Percentiles rank a stretch among this genome's conserved stretches.
These are phyloP conservation scores for Drosophila teissieri DNA, from an alignment of 1,140 invertebrate genomes.

Conservation along the genomic window DNA sequence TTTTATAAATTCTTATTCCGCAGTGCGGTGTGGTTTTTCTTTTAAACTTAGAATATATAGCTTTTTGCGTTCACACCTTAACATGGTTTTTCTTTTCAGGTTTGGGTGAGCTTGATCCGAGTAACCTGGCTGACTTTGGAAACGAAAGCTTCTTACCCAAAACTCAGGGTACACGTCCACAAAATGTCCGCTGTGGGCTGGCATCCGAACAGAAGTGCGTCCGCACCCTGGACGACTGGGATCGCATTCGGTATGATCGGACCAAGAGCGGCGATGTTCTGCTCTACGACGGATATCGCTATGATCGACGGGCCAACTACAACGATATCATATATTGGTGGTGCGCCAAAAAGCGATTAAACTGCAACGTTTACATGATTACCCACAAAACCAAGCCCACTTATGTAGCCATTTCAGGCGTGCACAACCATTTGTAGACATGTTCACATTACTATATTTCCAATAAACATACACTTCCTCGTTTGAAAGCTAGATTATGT, in stretches of 20 bases:
- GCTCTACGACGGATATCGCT: conserved; percentile 50
- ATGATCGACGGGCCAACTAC: conserved; percentile 32
- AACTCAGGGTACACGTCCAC: background rate
- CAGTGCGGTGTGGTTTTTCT: background rate
- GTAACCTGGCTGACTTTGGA: conserved; percentile 54
- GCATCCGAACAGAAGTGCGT: conserved; percentile 1
- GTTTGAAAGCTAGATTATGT: conserved; percentile 15
- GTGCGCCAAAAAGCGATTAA: conserved; percentile 25
- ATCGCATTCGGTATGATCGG: conserved; percentile 58
- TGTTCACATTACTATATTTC: background rate
- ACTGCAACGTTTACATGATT: conserved; percentile 56
- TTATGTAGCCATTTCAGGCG: conserved; percentile 65
- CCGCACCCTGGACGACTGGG: conserved; percentile 70
- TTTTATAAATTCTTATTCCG: background rate
- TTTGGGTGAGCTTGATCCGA: conserved; percentile 29
- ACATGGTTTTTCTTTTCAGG: conserved; percentile 34
- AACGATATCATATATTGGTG: conserved; percentile 49
- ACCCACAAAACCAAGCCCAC: conserved; percentile 61
- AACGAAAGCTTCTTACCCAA: conserved; percentile 68
- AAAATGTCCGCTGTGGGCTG: conserved; percentile 33
- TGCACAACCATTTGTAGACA: conserved; percentile 60
- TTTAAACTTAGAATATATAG: background rate
- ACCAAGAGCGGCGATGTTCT: conserved; percentile 35
- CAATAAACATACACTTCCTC: conserved; percentile 17
- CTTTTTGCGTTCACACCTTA: background rate